Conservation (phyloP, 2,113 vertebrate genomes). For the Hiodon alosoides region DNA sequence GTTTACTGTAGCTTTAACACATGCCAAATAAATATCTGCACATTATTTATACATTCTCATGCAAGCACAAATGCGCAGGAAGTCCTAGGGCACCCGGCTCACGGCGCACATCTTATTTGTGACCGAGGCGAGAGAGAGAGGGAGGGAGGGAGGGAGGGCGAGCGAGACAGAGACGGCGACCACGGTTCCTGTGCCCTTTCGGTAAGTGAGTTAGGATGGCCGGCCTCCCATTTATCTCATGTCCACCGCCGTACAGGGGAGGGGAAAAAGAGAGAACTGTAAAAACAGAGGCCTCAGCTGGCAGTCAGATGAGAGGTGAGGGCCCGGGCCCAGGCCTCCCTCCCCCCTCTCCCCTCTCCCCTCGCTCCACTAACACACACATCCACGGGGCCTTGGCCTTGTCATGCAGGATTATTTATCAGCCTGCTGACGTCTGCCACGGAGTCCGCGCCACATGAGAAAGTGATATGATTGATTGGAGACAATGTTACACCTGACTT, state of each 20-base stretch:
- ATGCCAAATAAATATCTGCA: conserved; percentile 54
- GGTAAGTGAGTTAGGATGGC: conserved; percentile 40
- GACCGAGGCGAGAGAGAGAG: not conserved
- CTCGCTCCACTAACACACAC: not conserved
- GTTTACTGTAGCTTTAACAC: conserved; percentile 53
- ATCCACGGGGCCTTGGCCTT: conserved; percentile 66
- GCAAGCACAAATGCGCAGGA: conserved; percentile 33
- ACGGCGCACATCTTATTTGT: conserved; percentile 30
- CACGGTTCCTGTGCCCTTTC: conserved; percentile 30
- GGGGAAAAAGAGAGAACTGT: conserved; percentile 25
- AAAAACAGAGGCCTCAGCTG: conserved; percentile 42
- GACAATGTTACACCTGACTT: conserved; percentile 52
- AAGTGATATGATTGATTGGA: conserved; percentile 69
- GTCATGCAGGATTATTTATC: conserved; percentile 67
- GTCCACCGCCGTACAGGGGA: conserved; percentile 24
- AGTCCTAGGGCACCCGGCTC: conserved; percentile 28
- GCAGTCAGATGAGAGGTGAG: conserved; percentile 35
- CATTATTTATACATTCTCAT: conserved; percentile 52
- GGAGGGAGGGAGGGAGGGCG: not conserved
- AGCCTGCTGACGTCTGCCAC: conserved; percentile 57
- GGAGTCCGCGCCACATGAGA: conserved; percentile 56
- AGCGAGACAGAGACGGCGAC: conserved; percentile 34
- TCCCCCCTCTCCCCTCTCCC: conserved; percentile 19
- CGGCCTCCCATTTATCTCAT: conserved; percentile 36
- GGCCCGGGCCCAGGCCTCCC: conserved; percentile 26